Conservation (phyloP, 2,113 vertebrate species). For the Cephalophus harveyi region DNA sequence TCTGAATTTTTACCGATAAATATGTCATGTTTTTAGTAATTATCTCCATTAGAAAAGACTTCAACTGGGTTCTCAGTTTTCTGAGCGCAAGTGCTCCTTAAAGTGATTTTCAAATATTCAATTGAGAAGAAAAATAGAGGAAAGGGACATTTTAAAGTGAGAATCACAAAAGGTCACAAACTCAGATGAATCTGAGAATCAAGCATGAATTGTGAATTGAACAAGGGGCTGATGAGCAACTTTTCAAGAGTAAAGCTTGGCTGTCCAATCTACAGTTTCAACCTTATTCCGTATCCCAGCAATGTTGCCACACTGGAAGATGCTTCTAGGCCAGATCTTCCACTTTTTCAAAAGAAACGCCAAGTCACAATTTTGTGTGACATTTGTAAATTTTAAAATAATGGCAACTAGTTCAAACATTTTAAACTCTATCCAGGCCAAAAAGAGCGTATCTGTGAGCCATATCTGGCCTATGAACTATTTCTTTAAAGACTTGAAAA, state of each 20-base stretch:
- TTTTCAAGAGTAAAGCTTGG: neutral
- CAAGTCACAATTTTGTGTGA: neutral
- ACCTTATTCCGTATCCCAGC: neutral
- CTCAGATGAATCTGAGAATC: neutral
- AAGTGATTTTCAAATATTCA: constrained; percentile 14
- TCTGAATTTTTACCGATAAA: neutral
- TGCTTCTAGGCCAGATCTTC: neutral
- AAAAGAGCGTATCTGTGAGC: neutral
- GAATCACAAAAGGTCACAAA: neutral
- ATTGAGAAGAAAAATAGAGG: neutral
- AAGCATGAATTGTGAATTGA: neutral
- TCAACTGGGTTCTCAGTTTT: neutral
- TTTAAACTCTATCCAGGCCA: neutral
- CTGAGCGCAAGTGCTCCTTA: neutral
- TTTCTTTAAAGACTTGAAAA: neutral
- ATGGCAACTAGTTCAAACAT: neutral
- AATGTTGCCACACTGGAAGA: neutral
- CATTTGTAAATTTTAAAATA: constrained; percentile 20
- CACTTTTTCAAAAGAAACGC: neutral
- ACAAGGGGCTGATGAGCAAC: neutral
- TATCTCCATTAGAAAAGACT: neutral
- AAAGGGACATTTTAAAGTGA: neutral
- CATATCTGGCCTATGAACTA: neutral
- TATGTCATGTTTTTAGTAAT: neutral
- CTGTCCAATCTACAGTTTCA: neutral